These are phyloP conservation scores for Trogon melanurus DNA, from an alignment of 2,113 vertebrate species.

Conservation along the genomic window DNA sequence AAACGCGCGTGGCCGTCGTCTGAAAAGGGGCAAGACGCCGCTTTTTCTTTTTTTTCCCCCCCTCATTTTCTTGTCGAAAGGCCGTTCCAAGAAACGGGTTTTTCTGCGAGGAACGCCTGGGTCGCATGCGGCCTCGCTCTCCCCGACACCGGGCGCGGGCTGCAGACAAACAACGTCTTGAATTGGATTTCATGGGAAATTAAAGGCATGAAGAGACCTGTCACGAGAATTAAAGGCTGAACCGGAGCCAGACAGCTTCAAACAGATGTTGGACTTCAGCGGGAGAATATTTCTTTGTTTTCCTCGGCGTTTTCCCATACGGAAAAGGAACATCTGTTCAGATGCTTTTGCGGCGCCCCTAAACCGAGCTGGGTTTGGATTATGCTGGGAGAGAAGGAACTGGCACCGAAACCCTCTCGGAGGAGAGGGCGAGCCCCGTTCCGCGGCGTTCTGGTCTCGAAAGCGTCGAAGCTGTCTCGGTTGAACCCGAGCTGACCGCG, in stretches of 20 bases:
- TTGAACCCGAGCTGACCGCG: accelerated
- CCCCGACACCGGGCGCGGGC: constrained; percentile 6
- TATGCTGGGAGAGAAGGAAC: background rate
- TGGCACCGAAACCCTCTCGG: background rate
- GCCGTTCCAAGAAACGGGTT: background rate
- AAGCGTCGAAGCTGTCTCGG: accelerated
- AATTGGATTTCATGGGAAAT: constrained; percentile 71
- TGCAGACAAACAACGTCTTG: constrained; percentile 24
- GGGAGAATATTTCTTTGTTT: constrained; percentile 74
- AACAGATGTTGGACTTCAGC: constrained; percentile 68
- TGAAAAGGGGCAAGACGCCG: background rate
- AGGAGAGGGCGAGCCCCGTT: background rate
- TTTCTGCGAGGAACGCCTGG: background rate
- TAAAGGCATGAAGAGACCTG: constrained; percentile 69
- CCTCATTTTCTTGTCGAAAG: background rate
- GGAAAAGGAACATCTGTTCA: constrained; percentile 65
- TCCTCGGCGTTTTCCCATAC: constrained; percentile 52
- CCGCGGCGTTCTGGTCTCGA: background rate
- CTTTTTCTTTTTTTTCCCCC: background rate
- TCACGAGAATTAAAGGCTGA: constrained; percentile 62
- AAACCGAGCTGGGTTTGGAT: background rate
- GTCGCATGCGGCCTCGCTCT: background rate
- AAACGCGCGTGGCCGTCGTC: accelerated
- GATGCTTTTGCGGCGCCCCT: background rate
- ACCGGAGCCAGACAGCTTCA: constrained; percentile 62